These are phyloP conservation scores for Proisotoma minuta DNA, from an alignment of 2,888 invertebrate species.

Conservation along the genomic window DNA sequence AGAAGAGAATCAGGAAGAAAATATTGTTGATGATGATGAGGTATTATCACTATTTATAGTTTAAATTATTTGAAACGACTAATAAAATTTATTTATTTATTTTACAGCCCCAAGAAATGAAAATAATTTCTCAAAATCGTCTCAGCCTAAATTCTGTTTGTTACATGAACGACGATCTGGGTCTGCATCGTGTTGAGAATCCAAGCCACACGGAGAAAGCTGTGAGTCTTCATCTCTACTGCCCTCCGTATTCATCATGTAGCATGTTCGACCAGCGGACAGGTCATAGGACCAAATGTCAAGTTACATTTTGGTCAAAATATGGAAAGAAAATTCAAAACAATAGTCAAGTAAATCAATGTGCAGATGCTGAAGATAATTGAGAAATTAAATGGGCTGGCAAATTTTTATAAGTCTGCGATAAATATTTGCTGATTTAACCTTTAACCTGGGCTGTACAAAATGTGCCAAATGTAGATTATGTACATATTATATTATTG, in stretches of 20 bases:
- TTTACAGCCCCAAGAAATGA: conserved; percentile 51
- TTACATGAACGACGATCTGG: conserved; percentile 93
- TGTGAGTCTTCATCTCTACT: conserved; percentile 90
- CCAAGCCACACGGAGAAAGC: conserved; percentile 80
- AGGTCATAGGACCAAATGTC: conserved; percentile 65
- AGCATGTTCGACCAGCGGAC: conserved; percentile 86
- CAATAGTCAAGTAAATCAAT: no score
- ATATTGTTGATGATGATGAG: neutral
- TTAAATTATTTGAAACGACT: neutral
- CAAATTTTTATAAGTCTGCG: no score
- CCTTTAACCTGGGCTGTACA: no score
- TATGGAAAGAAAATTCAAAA: conserved; percentile 65
- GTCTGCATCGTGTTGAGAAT: conserved; percentile 94
- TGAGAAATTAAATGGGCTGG: no score
- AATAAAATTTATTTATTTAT: neutral
- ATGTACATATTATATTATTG: no score
- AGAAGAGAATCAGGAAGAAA: conserved; percentile 52
- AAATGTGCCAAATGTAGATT: no score
- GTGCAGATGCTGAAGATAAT: no score
- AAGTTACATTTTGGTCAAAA: conserved; percentile 89
- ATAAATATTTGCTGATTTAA: no score
- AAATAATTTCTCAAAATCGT: conserved; percentile 62
- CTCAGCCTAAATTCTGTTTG: conserved; percentile 73
- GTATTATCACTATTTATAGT: neutral
- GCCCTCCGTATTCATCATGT: conserved; percentile 85